These are phyloP conservation scores for Platanista minor DNA, from an alignment of 2,113 vertebrate species.

Conservation along the genomic window DNA sequence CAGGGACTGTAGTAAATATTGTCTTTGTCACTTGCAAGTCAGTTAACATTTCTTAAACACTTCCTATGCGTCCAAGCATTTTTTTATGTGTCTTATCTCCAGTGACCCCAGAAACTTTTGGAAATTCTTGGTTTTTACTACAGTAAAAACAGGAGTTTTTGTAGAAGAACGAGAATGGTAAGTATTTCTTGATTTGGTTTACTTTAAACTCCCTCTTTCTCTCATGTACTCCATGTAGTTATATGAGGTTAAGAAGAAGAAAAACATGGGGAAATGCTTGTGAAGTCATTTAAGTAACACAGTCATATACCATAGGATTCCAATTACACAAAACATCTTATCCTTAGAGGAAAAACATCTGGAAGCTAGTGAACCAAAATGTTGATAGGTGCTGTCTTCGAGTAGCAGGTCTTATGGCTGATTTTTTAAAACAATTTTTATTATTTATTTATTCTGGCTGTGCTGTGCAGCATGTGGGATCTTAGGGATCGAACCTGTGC, in stretches of 20 bases:
- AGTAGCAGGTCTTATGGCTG: not conserved
- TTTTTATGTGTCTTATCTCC: not conserved
- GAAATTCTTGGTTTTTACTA: conserved; percentile 12
- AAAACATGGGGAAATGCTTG: not conserved
- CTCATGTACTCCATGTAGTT: not conserved
- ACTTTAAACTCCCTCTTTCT: not conserved
- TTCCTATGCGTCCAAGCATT: not conserved
- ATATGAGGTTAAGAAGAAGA: not conserved
- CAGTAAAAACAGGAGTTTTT: not conserved
- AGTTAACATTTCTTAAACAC: conserved; percentile 1
- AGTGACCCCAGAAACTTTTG: not conserved
- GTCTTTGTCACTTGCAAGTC: not conserved
- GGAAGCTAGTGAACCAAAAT: not conserved
- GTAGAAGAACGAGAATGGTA: not conserved
- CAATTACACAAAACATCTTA: not conserved
- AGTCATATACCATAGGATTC: not conserved
- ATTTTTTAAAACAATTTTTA: not conserved
- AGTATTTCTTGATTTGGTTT: not conserved
- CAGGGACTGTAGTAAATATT: conserved; percentile 1
- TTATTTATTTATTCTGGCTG: too few species aligned
- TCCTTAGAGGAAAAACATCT: not conserved
- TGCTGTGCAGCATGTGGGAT: too few species aligned
- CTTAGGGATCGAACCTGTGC: too few species aligned
- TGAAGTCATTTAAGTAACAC: not conserved
- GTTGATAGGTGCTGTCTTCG: not conserved